These are phyloP conservation scores for Guaruba guarouba DNA, from an alignment of 2,113 vertebrate genomes.

Conservation along the genomic window DNA sequence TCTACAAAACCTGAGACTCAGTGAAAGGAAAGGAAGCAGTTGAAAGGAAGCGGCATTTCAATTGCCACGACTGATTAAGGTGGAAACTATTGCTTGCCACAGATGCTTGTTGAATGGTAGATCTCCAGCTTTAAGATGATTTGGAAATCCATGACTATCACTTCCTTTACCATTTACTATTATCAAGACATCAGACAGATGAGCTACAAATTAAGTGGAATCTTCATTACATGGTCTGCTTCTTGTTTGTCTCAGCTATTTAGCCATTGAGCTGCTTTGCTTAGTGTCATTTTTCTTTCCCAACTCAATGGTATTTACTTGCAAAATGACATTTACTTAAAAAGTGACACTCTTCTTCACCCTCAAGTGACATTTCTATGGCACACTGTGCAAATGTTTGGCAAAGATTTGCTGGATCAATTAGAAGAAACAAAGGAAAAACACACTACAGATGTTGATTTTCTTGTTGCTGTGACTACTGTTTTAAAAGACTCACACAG, in stretches of 20 bases:
- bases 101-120: background rate
- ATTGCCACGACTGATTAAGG: background rate
- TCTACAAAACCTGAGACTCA: background rate
- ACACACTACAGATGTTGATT: constrained; percentile 64
- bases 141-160: background rate
- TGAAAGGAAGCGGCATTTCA: background rate
- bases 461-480: constrained; percentile 66
- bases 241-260: background rate
- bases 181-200: background rate
- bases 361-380: constrained; percentile 74
- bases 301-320: constrained; percentile 67
- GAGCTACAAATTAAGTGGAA: background rate
- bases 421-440: constrained; percentile 55
- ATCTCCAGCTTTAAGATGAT: background rate
- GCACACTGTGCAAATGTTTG: constrained; percentile 67
- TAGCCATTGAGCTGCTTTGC: background rate
- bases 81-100: background rate
- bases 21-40: background rate
- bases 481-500: constrained; percentile 67
- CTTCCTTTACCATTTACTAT: background rate
- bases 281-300: constrained; percentile 21
- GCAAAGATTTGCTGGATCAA: constrained; percentile 71
- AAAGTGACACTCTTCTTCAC: constrained; percentile 69
- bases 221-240: constrained; percentile 1
- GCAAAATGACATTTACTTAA: constrained; percentile 75